Percentiles rank a stretch among this genome's conserved stretches.
phyloP scores from a whole-genome alignment of 2,888 invertebrate genomes.

The Drosophila borborema region DNA sequence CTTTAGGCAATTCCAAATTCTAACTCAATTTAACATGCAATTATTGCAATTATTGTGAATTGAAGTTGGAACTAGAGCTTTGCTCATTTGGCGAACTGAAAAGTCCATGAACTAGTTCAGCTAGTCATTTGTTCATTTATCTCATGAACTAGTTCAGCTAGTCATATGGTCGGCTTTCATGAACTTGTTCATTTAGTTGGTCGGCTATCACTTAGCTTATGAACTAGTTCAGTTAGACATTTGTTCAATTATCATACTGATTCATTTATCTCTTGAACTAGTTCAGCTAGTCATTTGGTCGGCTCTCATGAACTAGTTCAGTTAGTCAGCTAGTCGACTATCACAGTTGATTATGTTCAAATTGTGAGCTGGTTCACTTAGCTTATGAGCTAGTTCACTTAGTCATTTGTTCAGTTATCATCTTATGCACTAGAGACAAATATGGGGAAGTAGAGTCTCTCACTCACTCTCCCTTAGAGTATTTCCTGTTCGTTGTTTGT shows the following conservation, averaged over 20 bases:
- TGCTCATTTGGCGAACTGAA: not conserved
- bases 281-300: not conserved
- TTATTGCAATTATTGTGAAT: not conserved
- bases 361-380: not conserved
- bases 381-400: not conserved
- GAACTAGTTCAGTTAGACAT: not conserved
- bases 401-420: not conserved
- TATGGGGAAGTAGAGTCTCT: too few species aligned
- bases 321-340: not conserved
- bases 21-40: not conserved
- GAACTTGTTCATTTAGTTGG: not conserved
- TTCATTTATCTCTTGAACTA: not conserved
- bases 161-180: not conserved
- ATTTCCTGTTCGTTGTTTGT: conserved; percentile 1
- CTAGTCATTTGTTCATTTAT: not conserved
- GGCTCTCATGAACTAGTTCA: not conserved
- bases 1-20: not conserved
- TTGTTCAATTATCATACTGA: too few species aligned
- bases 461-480: conserved; percentile 3
- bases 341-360: not conserved
- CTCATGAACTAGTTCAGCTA: not conserved
- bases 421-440: too few species aligned
- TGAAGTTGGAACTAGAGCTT: not conserved
- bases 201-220: not conserved
- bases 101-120: not conserved